phyloP scores from a whole-genome alignment of 1,140 invertebrate genomes.

The Drosophila kohkoa region DNA sequence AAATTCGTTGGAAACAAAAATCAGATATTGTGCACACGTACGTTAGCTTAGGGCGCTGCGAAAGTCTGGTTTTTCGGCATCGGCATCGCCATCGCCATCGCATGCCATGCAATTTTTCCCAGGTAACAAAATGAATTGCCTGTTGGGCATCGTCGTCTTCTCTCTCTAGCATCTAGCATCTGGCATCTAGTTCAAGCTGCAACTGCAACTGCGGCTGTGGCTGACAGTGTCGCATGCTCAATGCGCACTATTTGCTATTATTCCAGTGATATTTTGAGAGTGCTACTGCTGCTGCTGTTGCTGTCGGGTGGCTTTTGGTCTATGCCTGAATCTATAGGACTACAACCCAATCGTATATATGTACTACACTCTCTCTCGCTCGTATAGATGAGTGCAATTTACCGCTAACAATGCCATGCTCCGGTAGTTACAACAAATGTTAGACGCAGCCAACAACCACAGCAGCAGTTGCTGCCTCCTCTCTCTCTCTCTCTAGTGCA shows the following conservation, averaged over 20 bases:
- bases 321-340: conserved; percentile 16
- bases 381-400: conserved; percentile 80
- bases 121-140: conserved; percentile 82
- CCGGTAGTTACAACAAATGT: conserved; percentile 82
- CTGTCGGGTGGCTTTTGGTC: not conserved
- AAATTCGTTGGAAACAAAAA: conserved; percentile 82
- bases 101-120: conserved; percentile 76
- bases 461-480: conserved; percentile 13
- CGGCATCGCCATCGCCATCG: conserved; percentile 38
- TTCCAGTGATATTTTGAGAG: conserved; percentile 81
- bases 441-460: conserved; percentile 77
- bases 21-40: conserved; percentile 81
- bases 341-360: conserved; percentile 60
- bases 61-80: conserved; percentile 47
- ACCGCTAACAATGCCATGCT: conserved; percentile 82
- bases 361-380: conserved; percentile 11
- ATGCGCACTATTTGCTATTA: conserved; percentile 82
- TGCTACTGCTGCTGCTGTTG: conserved; percentile 15
- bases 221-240: conserved; percentile 81
- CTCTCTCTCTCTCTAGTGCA: not conserved
- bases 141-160: conserved; percentile 35
- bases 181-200: conserved; percentile 40
- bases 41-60: conserved; percentile 59
- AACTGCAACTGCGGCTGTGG: conserved; percentile 64
- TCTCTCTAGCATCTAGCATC: not conserved